Percentiles rank a stretch among this genome's conserved stretches.
phyloP scores from a whole-genome alignment of 2,888 invertebrate genomes.

The Drosophila meridionalis region DNA sequence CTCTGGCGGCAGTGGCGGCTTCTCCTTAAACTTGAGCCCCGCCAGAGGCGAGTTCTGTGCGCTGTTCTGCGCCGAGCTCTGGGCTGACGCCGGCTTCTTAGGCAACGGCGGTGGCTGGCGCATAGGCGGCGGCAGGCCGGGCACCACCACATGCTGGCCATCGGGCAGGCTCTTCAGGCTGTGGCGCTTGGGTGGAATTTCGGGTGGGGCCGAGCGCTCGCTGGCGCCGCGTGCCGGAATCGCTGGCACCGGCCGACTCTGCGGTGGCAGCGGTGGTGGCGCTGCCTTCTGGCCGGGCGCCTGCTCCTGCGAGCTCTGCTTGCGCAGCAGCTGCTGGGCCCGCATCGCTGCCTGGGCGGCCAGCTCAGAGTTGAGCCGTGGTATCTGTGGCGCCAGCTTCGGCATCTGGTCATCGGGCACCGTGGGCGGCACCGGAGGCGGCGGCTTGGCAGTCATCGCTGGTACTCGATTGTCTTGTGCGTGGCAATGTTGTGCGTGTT shows the following conservation, averaged over 20 bases:
- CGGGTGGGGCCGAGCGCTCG: conserved; percentile 83
- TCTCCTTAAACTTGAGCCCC: conserved; percentile 82
- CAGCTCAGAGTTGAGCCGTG: conserved; percentile 84
- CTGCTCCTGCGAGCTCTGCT: conserved; percentile 79
- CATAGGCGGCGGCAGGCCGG: conserved; percentile 78
- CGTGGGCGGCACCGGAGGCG: conserved; percentile 66
- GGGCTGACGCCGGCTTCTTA: conserved; percentile 82
- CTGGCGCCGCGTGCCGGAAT: conserved; percentile 83
- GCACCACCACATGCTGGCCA: conserved; percentile 62
- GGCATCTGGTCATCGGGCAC: conserved; percentile 61
- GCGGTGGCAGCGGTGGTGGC: conserved; percentile 73
- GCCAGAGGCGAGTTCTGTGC: conserved; percentile 83
- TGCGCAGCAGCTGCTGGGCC: conserved; percentile 83
- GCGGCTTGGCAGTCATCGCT: conserved; percentile 76
- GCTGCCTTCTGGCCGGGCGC: conserved; percentile 47
- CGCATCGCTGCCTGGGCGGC: conserved; percentile 85
- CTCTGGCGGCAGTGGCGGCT: conserved; percentile 79
- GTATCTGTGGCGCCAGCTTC: conserved; percentile 84
- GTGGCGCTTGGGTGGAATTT: conserved; percentile 85
- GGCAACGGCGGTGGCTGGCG: conserved; percentile 84
- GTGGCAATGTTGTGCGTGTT: conserved; percentile 36
- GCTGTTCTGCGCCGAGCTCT: conserved; percentile 81
- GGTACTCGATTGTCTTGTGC: conserved; percentile 35
- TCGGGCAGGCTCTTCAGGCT: conserved; percentile 83
- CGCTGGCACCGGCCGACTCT: conserved; percentile 83